Evolutionary conservation across 2,888 invertebrate genomes (phyloP), one percentile per base, ranked within the genome.

Genomic region (Lucinisca nassula): DNA sequence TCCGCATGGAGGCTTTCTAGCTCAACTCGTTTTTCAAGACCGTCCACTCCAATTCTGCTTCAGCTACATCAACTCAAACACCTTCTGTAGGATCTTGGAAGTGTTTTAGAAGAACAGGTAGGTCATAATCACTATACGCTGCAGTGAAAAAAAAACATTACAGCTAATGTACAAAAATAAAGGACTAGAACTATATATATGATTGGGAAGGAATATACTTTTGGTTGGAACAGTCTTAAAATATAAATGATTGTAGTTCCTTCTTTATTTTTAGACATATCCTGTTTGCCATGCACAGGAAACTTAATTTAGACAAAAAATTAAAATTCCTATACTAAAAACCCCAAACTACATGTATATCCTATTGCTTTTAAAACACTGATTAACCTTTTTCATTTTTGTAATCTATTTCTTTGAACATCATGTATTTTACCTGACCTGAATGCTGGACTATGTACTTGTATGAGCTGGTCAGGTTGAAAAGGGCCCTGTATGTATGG

Each of bases 361-460:
- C n/a, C n/a, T n/a, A n/a, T n/a, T n/a, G n/a, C n/a, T n/a, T n/a
- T n/a, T n/a, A n/a, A n/a, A n/a, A n/a, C n/a, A n/a, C n/a, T n/a
- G n/a, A n/a, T n/a, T n/a, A n/a, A n/a, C n/a, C n/a, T n/a, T n/a
- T n/a, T n/a, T n/a, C n/a, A n/a, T n/a, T n/a, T n/a, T n/a, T n/a
- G n/a, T n/a, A n/a, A n/a, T n/a, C n/a, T n/a, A n/a, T n/a, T n/a
- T n/a, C n/a, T n/a, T n/a, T n/a, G n/a, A n/a, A n/a, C n/a, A n/a
- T n/a, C n/a, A n/a, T n/a, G n/a, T n/a, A n/a, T n/a, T n/a, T 61
- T 85, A 85, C 85, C 88, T 85, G 88, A 38, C 49, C 76, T 38
- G 85, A 76, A 61, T 85, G 85, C 21, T n/a, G 24, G 24, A 78
- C 73, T 30, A 88, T 83, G 67, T 67, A 85, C 30, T 55, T 83